Percentiles rank a stretch among this genome's conserved stretches.
Evolutionary conservation across 1,140 invertebrate species (phyloP).

Genomic region (Nasonia giraulti): DNA sequence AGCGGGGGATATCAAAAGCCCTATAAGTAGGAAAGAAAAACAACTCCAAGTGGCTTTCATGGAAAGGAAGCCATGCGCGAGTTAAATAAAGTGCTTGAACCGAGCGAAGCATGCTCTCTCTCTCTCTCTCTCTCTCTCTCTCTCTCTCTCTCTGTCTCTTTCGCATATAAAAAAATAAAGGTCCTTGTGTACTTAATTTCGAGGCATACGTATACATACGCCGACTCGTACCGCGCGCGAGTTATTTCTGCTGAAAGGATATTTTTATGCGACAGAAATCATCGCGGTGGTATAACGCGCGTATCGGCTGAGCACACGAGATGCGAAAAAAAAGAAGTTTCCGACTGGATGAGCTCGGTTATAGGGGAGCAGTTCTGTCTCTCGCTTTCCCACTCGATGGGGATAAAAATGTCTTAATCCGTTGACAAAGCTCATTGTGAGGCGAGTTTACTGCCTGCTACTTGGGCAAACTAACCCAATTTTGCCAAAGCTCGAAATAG

Average conservation of each 20-base stretch:
- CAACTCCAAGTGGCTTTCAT: slow-evolving; percentile 6
- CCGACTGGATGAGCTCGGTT: background rate
- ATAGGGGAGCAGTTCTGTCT: background rate
- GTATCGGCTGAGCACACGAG: background rate
- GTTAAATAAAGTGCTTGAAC: slow-evolving; percentile 34
- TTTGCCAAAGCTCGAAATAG: slow-evolving; percentile 13
- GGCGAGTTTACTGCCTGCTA: background rate
- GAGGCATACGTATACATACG: background rate
- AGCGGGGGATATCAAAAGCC: background rate
- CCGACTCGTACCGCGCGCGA: background rate
- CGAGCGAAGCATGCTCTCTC: background rate
- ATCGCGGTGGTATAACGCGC: background rate
- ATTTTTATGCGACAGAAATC: background rate
- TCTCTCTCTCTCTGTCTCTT: too few species aligned
- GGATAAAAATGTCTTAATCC: slow-evolving; percentile 26
- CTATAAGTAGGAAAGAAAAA: slow-evolving; percentile 21
- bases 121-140: background rate
- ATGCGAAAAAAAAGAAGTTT: background rate
- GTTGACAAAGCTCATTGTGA: slow-evolving; percentile 5
- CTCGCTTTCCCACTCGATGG: background rate
- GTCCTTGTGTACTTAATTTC: background rate
- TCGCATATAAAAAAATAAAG: background rate
- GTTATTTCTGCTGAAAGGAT: background rate
- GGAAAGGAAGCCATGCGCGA: slow-evolving; percentile 1
- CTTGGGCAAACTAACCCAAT: slow-evolving; percentile 46